Base-by-base conservation (phyloP, 2,797 vertebrate species). In the Gephyroberyx darwinii region DNA sequence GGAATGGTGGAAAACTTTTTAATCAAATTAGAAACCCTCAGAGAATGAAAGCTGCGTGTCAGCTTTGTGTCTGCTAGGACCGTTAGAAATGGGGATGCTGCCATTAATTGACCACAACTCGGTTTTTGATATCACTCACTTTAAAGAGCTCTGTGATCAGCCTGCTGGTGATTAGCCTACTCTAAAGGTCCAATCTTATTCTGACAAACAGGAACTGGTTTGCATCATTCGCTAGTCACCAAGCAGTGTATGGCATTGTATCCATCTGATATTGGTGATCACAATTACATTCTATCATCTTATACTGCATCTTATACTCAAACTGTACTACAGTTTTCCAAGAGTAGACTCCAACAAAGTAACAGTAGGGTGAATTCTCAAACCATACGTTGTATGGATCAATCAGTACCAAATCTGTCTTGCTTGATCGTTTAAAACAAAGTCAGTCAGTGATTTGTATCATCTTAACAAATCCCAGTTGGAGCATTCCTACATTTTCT, bases 101-200 rank as follows among this genome's bases (percentile, higher is more conserved):
- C 54, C 57, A 30, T 69, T 73, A 80, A 77, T 69, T 77, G 51
- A 71, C 74, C 56, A 67, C 37, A 68, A 80, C 80, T 68, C 31
- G 70, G 14, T 77, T 59, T 82, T 86, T 61, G 64, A 61, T 84
- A 54, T 73, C 69, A 74, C 52, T 51, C 60, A 53, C 60, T 71
- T 75, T 75, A 48, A 47, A 13, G 22, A 67, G 71, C 30, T 69
- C 75, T 78, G 65, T 60, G 70, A 80, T 78, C 62, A 60, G 77
- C 54, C 76, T 35, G 77, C 51, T 69, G 31, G 74, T 71, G 53
- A 77, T 74, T 73, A 48, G 17, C 1, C 41, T 37, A 26, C 2
- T 69, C 5, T 39, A 39, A 56, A 20, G 47, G 56, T 59, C 47
- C 30, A 71, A 5, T 45, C 43, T 16, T 45, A 16, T 22, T 70